Base-by-base conservation (phyloP, 2,113 vertebrate genomes). In the Nibea albiflora region DNA sequence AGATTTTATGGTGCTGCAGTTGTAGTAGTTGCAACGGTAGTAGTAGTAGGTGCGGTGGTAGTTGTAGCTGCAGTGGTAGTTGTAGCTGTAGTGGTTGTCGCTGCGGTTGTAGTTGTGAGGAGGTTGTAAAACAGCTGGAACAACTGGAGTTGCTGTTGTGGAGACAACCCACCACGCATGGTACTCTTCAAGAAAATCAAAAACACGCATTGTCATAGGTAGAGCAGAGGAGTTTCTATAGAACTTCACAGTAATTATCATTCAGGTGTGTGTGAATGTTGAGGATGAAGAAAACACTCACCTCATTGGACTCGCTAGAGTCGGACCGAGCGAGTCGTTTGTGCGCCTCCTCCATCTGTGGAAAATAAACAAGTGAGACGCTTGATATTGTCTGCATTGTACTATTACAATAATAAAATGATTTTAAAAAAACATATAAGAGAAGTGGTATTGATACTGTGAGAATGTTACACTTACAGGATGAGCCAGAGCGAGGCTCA, bases 401-500 rank as follows among this genome's bases (percentile, higher is more conserved):
- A 14, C 44, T 46, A 46, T 14, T 14, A 14, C 44, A 46, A 46
- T 24, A 15, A n/a, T 47, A 26, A 26, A 26, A 26, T 26, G 24
- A 26, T 26, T 26, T 26, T 26, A 26, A 10, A 11, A 11, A 42
- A 10, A 42, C 42, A 9, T 42, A 7, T 12, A 39, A 17, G 4
- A 64, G 22, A 15, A 61, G 1, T 28, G 31, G 16, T 26, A 16
- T 6, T 22, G 6, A 66, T 64, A 17, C 1, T 71, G 14, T 42
- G 26, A 49, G 1, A 46, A 15, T 47, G 9, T 81, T 44, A 66
- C 22, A 88, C 92, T 84, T 81, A 95, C 92, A 57, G 88, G 90
- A 19, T 64, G 22, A 83, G 90, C 88, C 83, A 93, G 22, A 60
- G 78, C 42, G 28, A 94, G 52, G 57, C 85, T 85, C 74, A 92